phyloP scores from a whole-genome alignment of 2,888 invertebrate species.

The Parnassius orleans region DNA sequence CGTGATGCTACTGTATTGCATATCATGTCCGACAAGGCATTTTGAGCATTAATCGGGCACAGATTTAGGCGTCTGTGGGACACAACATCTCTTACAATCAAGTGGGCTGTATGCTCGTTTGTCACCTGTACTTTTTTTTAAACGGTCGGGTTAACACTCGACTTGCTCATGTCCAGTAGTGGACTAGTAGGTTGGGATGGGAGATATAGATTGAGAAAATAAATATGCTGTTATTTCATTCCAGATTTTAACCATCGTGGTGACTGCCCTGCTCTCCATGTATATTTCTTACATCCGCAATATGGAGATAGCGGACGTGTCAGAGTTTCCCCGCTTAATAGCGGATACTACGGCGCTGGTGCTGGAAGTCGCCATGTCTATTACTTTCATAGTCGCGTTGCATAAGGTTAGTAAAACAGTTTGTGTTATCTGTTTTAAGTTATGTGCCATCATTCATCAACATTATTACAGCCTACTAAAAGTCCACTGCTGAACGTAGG shows the following conservation, averaged over 20 bases:
- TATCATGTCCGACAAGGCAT: too few relatives aligned
- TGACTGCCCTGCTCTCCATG: conserved; percentile 58
- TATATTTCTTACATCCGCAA: conserved; percentile 59
- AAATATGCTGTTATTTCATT: conserved; percentile 32
- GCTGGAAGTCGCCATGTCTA: conserved; percentile 57
- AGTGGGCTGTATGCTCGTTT: too few relatives aligned
- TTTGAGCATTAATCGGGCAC: too few relatives aligned
- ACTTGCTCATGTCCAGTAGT: too few relatives aligned
- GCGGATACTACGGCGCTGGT: conserved; percentile 59
- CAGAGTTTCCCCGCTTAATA: conserved; percentile 61
- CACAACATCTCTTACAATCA: too few relatives aligned
- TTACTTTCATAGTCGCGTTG: conserved; percentile 61
- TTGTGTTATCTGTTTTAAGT: too few relatives aligned
- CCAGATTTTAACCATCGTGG: conserved; percentile 59
- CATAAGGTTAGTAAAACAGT: conserved; percentile 51
- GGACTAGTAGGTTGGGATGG: too few relatives aligned
- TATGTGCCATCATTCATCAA: background rate
- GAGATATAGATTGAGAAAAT: too few relatives aligned
- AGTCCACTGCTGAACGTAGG: background rate
- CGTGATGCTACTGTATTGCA: too few relatives aligned
- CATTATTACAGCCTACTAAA: background rate
- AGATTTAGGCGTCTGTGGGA: too few relatives aligned
- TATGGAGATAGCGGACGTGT: conserved; percentile 40
- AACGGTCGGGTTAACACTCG: too few relatives aligned
- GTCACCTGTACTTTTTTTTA: too few relatives aligned